Conservation (phyloP, 2,797 vertebrate genomes). For the Momotus momota region DNA sequence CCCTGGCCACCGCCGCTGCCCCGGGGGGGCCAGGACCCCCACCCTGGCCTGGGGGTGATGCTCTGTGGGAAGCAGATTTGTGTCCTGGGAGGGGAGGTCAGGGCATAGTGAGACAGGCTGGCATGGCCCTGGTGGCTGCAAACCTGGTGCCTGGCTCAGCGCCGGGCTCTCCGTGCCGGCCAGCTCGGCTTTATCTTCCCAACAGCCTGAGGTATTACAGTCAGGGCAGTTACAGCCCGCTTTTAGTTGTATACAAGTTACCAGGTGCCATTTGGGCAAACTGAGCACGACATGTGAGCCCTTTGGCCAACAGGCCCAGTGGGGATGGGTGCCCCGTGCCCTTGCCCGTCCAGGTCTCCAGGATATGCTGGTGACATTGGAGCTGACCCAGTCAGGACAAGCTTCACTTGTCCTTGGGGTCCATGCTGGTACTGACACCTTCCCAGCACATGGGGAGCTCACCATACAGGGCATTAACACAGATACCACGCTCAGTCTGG, state of each 20-base stretch:
- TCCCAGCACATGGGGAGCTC: not conserved
- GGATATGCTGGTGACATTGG: not conserved
- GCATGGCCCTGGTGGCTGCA: not conserved
- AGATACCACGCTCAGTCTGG: not conserved
- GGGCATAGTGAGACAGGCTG: fast-evolving
- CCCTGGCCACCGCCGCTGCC: fast-evolving
- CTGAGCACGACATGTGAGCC: fast-evolving
- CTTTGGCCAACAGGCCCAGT: not conserved
- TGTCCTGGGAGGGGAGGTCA: not conserved
- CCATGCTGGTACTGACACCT: not conserved
- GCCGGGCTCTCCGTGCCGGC: fast-evolving
- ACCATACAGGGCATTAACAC: not conserved
- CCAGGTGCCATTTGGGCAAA: not conserved
- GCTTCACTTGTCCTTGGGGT: not conserved
- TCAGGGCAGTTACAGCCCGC: not conserved
- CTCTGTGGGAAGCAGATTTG: not conserved
- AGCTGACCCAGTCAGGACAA: not conserved
- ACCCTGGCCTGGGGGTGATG: fast-evolving
- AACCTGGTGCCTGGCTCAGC: not conserved
- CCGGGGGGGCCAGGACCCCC: fast-evolving
- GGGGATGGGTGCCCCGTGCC: not conserved
- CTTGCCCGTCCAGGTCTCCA: fast-evolving
- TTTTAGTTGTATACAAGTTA: not conserved
- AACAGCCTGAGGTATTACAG: fast-evolving
- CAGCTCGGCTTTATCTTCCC: not conserved